These are phyloP conservation scores for Pogonocherus hispidulus DNA, from an alignment of 2,888 invertebrate species.

Conservation along the genomic window DNA sequence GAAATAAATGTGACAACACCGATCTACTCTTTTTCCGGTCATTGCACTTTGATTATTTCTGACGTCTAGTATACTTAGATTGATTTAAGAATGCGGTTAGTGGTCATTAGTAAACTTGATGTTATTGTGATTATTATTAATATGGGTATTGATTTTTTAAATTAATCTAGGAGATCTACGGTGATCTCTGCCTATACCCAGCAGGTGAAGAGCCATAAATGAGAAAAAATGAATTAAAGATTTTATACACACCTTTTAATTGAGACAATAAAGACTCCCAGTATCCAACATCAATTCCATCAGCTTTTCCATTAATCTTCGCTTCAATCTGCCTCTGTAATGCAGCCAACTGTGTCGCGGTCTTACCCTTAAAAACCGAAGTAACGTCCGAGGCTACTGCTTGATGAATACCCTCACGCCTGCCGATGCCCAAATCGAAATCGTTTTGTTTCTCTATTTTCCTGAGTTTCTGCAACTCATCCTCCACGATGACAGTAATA, in stretches of 20 bases:
- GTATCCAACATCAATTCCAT: conserved; percentile 96
- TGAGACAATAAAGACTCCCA: conserved; percentile 98
- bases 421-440: conserved; percentile 72
- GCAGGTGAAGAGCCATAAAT: too few species aligned
- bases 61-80: too few species aligned
- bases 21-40: too few species aligned
- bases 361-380: conserved; percentile 93
- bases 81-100: too few species aligned
- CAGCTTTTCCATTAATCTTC: conserved; percentile 87
- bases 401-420: conserved; percentile 82
- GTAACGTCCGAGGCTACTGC: conserved; percentile 93
- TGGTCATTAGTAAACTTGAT: too few species aligned
- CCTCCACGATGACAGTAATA: conserved; percentile 94
- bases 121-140: too few species aligned
- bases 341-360: conserved; percentile 86
- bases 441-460: conserved; percentile 78
- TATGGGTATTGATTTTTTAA: too few species aligned
- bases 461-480: conserved; percentile 89
- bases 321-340: conserved; percentile 87
- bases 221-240: too few species aligned
- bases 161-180: too few species aligned
- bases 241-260: conserved; percentile 73
- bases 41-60: too few species aligned
- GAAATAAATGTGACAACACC: too few species aligned
- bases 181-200: too few species aligned